Evolutionary conservation across 2,113 vertebrate species (phyloP).

Genomic region (Erythrocebus patas): DNA sequence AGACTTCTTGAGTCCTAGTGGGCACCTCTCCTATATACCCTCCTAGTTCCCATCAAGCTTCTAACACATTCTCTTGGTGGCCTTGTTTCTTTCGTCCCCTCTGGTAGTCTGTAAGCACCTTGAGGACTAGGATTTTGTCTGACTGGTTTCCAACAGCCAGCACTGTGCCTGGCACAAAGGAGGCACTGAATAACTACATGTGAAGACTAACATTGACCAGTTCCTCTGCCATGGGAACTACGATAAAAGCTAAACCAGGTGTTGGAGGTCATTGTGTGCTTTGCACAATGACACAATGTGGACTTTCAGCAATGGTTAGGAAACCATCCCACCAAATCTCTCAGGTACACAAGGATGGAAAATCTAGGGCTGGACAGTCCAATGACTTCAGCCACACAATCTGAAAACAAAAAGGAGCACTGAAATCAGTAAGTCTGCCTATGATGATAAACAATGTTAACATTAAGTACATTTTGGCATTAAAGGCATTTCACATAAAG

Average conservation of each 20-base stretch:
- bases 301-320: neutral
- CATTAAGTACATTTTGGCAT: neutral
- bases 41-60: no score
- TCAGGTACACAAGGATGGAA: neutral
- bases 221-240: neutral
- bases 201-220: neutral
- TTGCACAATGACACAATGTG: neutral
- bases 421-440: neutral
- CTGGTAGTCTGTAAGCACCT: neutral
- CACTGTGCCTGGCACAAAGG: neutral
- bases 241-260: neutral
- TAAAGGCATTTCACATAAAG: neutral
- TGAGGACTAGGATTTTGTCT: neutral
- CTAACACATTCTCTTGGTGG: neutral
- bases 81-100: neutral
- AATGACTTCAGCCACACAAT: neutral
- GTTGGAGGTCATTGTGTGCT: neutral
- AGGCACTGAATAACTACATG: neutral
- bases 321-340: neutral
- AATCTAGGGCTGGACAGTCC: neutral
- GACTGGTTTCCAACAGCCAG: neutral
- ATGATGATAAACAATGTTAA: neutral
- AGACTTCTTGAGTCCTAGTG: neutral
- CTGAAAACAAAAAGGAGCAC: neutral
- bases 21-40: neutral